Conservation (phyloP, 2,888 invertebrate genomes). For the Acanthosoma haemorrhoidale region DNA sequence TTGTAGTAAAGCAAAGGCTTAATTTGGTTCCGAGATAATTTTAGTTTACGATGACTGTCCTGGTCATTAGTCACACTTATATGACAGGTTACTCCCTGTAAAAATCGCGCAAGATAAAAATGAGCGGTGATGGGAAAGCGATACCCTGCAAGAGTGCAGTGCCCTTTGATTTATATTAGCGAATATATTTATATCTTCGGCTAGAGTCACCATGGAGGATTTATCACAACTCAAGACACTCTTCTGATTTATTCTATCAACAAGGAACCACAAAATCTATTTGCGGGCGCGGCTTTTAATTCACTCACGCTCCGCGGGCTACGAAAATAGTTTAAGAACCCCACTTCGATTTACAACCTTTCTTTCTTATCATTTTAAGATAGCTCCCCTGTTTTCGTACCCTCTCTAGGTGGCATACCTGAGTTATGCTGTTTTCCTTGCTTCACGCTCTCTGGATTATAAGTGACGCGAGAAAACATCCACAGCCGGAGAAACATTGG, state of each 20-base stretch:
- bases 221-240: background rate
- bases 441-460: too few relatives aligned
- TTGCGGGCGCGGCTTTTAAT: conserved; percentile 2
- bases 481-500: background rate
- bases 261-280: conserved; percentile 22
- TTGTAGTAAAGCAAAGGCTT: too few relatives aligned
- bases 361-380: background rate
- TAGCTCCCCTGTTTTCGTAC: background rate
- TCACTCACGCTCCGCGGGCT: background rate
- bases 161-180: background rate
- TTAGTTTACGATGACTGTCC: too few relatives aligned
- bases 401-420: background rate
- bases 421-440: background rate
- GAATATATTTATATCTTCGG: background rate
- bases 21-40: too few relatives aligned
- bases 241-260: conserved; percentile 19
- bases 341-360: background rate
- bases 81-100: too few relatives aligned
- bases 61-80: too few relatives aligned
- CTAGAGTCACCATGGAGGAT: background rate
- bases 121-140: too few relatives aligned
- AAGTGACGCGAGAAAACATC: conserved; percentile 9
- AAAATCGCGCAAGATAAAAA: too few relatives aligned
- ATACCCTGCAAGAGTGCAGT: too few relatives aligned
- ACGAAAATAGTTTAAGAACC: background rate